Evolutionary conservation across 1,140 invertebrate genomes (phyloP).

Genomic region (Psilanteris sp.): DNA sequence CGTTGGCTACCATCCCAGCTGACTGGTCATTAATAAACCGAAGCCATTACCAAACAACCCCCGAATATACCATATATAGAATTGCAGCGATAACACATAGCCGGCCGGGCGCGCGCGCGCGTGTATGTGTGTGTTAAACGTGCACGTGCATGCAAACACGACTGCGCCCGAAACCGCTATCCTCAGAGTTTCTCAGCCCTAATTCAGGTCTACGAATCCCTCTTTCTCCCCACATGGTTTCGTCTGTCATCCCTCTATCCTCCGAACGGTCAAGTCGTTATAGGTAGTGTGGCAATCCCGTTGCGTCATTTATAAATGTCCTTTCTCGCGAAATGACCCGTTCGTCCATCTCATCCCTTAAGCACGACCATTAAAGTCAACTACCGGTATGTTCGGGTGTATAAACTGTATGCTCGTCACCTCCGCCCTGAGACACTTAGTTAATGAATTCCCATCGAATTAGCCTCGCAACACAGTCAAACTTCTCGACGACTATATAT

Average conservation of each 20-base stretch:
- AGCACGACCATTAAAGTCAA: constrained; percentile 78
- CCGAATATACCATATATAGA: constrained; percentile 69
- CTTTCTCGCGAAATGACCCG: constrained; percentile 76
- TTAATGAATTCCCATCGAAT: constrained; percentile 70
- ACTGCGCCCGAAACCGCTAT: constrained; percentile 71
- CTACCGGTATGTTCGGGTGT: constrained; percentile 62
- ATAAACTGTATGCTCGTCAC: constrained; percentile 64
- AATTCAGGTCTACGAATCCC: constrained; percentile 63
- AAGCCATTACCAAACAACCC: constrained; percentile 77
- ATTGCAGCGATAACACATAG: constrained; percentile 57
- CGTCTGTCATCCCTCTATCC: constrained; percentile 52
- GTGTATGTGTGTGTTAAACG: constrained; percentile 13
- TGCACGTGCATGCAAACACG: constrained; percentile 19
- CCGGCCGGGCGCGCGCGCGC: constrained; percentile 24
- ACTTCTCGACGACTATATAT: constrained; percentile 42
- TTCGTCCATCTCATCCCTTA: constrained; percentile 78
- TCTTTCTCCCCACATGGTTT: constrained; percentile 43
- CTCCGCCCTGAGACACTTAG: constrained; percentile 65
- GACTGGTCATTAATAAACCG: constrained; percentile 80
- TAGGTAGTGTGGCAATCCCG: constrained; percentile 69
- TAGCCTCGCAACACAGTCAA: constrained; percentile 50
- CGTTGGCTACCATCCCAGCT: constrained; percentile 71
- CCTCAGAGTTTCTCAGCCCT: constrained; percentile 73
- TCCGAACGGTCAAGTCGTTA: constrained; percentile 69
- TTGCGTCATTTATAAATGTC: constrained; percentile 80